These are phyloP conservation scores for Caenorhabditis latens DNA, from an alignment of 1,140 invertebrate species.

Conservation along the genomic window DNA sequence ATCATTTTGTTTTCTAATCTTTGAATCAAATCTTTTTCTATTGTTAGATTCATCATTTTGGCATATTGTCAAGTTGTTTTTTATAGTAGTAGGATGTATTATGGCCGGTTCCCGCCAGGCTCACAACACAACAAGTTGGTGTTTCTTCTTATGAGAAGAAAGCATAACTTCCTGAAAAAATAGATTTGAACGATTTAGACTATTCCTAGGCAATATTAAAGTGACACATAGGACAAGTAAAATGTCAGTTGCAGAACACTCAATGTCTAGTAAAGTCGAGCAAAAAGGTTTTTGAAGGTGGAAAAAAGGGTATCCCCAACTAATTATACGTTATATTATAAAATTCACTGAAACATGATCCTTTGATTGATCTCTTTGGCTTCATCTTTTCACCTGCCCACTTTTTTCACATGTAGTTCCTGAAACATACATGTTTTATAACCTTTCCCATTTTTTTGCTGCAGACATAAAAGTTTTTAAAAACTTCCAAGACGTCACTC, in stretches of 20 bases:
- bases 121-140: background rate
- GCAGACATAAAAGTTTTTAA: background rate
- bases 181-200: background rate
- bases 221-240: background rate
- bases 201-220: background rate
- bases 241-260: constrained; percentile 15
- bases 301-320: background rate
- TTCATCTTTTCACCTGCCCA: background rate
- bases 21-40: background rate
- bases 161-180: background rate
- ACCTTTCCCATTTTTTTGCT: background rate
- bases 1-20: constrained; percentile 23
- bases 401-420: background rate
- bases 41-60: constrained; percentile 2
- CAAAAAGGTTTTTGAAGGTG: background rate
- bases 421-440: background rate
- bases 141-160: too few species aligned
- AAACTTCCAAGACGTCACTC: background rate
- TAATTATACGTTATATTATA: background rate
- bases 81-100: background rate
- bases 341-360: background rate
- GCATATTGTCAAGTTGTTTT: constrained; percentile 34
- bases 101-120: background rate
- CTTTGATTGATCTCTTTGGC: background rate
- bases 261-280: background rate